Evolutionary conservation across 2,797 vertebrate species (phyloP).

Genomic region (Acestrorhynchus altus): DNA sequence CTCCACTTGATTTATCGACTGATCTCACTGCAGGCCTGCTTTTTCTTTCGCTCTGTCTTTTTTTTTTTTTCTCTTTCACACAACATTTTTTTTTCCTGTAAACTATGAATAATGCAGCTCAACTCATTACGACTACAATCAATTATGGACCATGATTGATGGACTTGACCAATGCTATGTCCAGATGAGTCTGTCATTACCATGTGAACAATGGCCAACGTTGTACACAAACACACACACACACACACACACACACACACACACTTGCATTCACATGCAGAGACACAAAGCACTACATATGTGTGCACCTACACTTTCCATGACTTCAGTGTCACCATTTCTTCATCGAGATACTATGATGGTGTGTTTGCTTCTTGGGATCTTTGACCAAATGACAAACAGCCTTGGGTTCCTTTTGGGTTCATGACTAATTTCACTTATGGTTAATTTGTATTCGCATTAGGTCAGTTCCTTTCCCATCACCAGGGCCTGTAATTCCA

Average conservation of each 20-base stretch:
- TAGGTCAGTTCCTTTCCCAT: constrained; percentile 53
- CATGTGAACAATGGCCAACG: constrained; percentile 46
- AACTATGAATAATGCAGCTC: constrained; percentile 61
- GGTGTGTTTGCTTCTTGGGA: constrained; percentile 23
- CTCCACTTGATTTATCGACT: constrained; percentile 62
- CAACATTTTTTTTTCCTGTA: constrained; percentile 5
- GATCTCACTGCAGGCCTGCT: constrained; percentile 47
- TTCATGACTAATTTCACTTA: constrained; percentile 27
- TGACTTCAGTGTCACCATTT: constrained; percentile 17
- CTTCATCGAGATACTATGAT: constrained; percentile 4
- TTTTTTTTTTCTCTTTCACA: neutral
- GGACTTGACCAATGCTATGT: constrained; percentile 54
- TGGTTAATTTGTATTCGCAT: constrained; percentile 24
- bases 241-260: too few species aligned
- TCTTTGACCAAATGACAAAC: neutral
- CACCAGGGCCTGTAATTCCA: constrained; percentile 43
- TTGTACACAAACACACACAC: too few species aligned
- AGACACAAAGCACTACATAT: too few species aligned
- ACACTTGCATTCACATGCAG: too few species aligned
- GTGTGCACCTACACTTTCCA: neutral
- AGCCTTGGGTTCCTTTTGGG: too few species aligned
- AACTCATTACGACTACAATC: constrained; percentile 50
- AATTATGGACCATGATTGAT: constrained; percentile 55
- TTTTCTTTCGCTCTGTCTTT: constrained; percentile 10
- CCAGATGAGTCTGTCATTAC: constrained; percentile 56